Conservation (phyloP, 1,140 invertebrate genomes). For the Drepana arcuata region DNA sequence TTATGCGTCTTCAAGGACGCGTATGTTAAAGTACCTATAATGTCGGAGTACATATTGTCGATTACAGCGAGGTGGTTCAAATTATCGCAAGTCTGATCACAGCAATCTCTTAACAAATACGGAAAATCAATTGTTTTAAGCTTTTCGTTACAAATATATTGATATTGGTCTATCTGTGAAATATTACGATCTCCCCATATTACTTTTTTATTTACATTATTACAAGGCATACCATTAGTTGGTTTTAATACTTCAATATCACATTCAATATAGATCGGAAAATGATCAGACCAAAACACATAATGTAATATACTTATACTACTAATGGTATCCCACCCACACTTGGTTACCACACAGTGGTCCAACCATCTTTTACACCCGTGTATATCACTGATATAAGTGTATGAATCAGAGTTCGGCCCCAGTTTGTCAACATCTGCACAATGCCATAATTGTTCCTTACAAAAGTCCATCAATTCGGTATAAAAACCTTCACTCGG, state of each 20-base stretch:
- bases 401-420: neutral
- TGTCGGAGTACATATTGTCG: slow-evolving; percentile 5
- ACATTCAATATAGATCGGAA: neutral
- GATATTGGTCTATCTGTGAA: slow-evolving; percentile 1
- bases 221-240: neutral
- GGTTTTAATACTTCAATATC: neutral
- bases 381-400: neutral
- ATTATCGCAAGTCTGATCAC: slow-evolving; percentile 6
- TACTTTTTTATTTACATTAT: neutral
- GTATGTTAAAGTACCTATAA: slow-evolving; percentile 3
- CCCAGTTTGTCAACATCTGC: neutral
- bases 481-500: neutral
- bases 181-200: neutral
- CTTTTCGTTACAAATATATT: slow-evolving; percentile 1
- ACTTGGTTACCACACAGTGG: slow-evolving; percentile 1
- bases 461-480: slow-evolving; percentile 1
- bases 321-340: neutral
- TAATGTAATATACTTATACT: neutral
- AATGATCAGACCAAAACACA: slow-evolving; percentile 1
- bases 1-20: no score
- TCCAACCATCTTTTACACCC: slow-evolving; percentile 1
- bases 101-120: neutral
- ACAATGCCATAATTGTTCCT: neutral
- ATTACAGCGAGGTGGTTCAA: slow-evolving; percentile 3
- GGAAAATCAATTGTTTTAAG: slow-evolving; percentile 7